Conservation (phyloP, 1,140 invertebrate species). For the honey bee (Apis mellifera) region Amel_HAv3.1 CM009941.2:2376001-2376500, state of each 20-base stretch:
- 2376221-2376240: not conserved
- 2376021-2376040: not conserved
- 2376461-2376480: not conserved
- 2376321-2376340: not conserved
- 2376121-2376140: slow-evolving; percentile 32
- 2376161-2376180: slow-evolving; percentile 9
- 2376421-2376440: not conserved
- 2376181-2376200: not conserved
- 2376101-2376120: not conserved
- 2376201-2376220: not conserved
- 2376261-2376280: not conserved
- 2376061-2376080: not conserved
- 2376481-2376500: not conserved
- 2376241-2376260: not conserved
- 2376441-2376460: slow-evolving; percentile 25
- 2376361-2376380: not conserved
- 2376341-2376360: not conserved
- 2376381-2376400: not conserved
- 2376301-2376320: not conserved
- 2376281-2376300: not conserved
- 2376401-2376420: not conserved
- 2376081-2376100: not conserved
- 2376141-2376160: slow-evolving; percentile 36
- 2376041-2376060: slow-evolving; percentile 8
- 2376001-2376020: not conserved